Percentiles rank a stretch among this genome's conserved stretches.
Conservation (phyloP, 1,140 invertebrate species). For the Leptinotarsa lineolata region DNA sequence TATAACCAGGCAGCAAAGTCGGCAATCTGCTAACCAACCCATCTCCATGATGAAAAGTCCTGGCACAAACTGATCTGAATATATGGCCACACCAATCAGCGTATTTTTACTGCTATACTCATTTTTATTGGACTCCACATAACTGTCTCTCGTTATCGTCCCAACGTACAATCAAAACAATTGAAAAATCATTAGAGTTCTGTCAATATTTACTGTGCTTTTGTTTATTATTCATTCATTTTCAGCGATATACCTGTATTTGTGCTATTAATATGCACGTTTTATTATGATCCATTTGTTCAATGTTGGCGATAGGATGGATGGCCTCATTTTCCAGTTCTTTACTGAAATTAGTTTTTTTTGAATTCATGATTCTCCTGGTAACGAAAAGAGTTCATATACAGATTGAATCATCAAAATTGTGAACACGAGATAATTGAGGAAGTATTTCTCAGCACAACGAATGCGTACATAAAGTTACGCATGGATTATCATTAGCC, state of each 20-base stretch:
- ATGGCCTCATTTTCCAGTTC: not conserved
- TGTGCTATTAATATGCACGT: not conserved
- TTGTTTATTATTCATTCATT: conserved; percentile 4
- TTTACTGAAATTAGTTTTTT: too few relatives aligned
- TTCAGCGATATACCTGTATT: not conserved
- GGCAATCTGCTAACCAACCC: not conserved
- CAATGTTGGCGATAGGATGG: not conserved
- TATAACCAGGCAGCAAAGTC: not conserved
- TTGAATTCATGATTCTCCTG: too few relatives aligned
- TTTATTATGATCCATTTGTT: not conserved
- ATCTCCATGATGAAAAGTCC: not conserved
- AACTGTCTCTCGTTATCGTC: not conserved
- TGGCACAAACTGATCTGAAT: not conserved
- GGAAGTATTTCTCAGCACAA: too few relatives aligned
- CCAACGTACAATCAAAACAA: not conserved
- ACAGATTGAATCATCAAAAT: too few relatives aligned
- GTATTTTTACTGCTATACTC: not conserved
- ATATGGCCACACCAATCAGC: not conserved
- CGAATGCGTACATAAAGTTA: too few relatives aligned
- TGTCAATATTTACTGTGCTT: conserved; percentile 5
- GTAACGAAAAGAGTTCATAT: too few relatives aligned
- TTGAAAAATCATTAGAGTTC: conserved; percentile 1
- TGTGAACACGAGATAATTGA: too few relatives aligned
- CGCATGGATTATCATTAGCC: too few relatives aligned
- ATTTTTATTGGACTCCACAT: not conserved